Base-by-base conservation (phyloP, 2,797 vertebrate species). In the Gymnodraco acuticeps region DNA sequence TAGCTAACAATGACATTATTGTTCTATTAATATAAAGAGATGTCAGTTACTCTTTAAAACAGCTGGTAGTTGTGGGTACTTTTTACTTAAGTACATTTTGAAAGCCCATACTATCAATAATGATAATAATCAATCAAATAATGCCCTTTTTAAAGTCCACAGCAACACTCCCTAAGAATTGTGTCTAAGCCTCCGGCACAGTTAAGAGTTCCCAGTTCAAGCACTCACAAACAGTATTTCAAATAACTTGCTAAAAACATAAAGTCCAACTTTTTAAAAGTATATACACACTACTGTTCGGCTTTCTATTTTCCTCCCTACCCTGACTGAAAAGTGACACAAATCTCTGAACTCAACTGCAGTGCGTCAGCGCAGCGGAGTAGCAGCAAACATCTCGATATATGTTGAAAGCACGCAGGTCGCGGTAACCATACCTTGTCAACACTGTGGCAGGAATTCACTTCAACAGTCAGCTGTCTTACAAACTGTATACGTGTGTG, bases 371-470 rank as follows among this genome's bases (percentile, higher is more conserved):
- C 71, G 62, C 64, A 73, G 60, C 4, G 1, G 47, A 79, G 51
- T 17, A 11, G 56, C 46, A 55, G 55, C 23, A 61, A 83, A 71
- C 45, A 48, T 80, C 51, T 77, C 63, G 10, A 70, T 71, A 55
- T 58, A 78, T 78, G 68, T 72, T 70, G 42, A 79, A 78, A 80
- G 63, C 42, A 38, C 0, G 16, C 48, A 51, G 41, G 47, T 73
- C 70, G 41, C 72, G 31, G 47, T 70, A 85, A 79, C 64, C 52
- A 50, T 50, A 83, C 38, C 43, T 77, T 78, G 69, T 86, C 74
- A 83, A 38, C 41, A 53, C n/a, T 75, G 31, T 72, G 64, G 63
- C 65, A 81, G 65, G 23, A 62, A 68, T 69, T 70, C 42, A 53
- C 64, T 78, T 71, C 16, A 67, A 4, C 54, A 73, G 52, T 81